These are phyloP conservation scores for Aphidius gifuensis DNA, from an alignment of 1,140 invertebrate species.

Conservation along the genomic window DNA sequence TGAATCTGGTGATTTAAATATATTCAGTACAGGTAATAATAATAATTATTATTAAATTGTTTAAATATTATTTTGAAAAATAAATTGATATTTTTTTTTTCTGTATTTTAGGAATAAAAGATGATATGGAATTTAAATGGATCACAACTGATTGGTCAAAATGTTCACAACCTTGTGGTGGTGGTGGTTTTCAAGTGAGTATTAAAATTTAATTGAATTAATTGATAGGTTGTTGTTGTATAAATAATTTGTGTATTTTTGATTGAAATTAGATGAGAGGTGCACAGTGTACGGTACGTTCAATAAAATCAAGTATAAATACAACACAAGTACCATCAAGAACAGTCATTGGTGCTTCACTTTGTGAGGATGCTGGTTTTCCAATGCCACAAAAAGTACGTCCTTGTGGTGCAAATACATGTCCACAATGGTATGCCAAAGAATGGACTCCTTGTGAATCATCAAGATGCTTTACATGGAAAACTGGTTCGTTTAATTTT, in stretches of 20 bases:
- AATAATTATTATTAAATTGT: not conserved
- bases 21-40: conserved; percentile 39
- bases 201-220: conserved; percentile 1
- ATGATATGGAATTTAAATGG: conserved; percentile 73
- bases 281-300: conserved; percentile 67
- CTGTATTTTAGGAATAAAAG: conserved; percentile 39
- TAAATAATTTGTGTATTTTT: conserved; percentile 13
- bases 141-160: conserved; percentile 77
- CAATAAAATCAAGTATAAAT: conserved; percentile 34
- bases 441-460: conserved; percentile 71
- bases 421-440: conserved; percentile 69
- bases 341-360: conserved; percentile 60
- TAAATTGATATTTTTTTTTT: conserved; percentile 8
- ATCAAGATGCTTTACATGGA: conserved; percentile 72
- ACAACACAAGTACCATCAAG: conserved; percentile 37
- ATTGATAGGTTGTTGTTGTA: conserved; percentile 3
- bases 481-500: conserved; percentile 59
- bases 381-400: conserved; percentile 63
- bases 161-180: conserved; percentile 84
- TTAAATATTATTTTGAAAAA: conserved; percentile 1
- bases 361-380: conserved; percentile 71
- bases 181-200: conserved; percentile 65
- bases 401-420: conserved; percentile 67
- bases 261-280: conserved; percentile 59
- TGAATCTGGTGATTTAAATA: conserved; percentile 29